phyloP scores from a whole-genome alignment of 1,140 invertebrate species.

The Pomacea maculata region DNA sequence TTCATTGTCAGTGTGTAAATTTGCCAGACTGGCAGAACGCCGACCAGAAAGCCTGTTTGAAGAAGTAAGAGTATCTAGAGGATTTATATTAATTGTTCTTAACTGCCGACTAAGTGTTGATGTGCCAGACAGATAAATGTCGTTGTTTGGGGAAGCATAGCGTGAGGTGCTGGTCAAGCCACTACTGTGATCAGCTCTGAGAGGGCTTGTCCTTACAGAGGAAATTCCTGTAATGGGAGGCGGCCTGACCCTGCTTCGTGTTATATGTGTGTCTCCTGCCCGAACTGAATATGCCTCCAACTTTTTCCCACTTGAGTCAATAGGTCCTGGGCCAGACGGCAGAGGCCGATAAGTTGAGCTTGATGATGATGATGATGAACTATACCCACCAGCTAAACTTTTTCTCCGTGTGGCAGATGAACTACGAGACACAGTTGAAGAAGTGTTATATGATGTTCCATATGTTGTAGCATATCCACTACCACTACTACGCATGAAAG shows the following conservation, averaged over 20 bases:
- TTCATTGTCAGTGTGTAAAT: not conserved
- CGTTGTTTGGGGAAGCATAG: constrained; percentile 15
- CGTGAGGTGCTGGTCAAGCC: constrained; percentile 20
- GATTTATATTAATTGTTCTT: constrained; percentile 26
- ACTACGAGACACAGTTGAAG: not conserved
- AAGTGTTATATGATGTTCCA: constrained; percentile 5
- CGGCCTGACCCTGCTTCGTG: not conserved
- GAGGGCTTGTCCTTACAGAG: constrained; percentile 32
- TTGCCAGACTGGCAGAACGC: constrained; percentile 23
- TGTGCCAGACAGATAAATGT: constrained; percentile 7
- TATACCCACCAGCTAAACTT: not conserved
- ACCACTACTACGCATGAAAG: not conserved
- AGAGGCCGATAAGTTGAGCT: constrained; percentile 24
- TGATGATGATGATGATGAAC: not conserved
- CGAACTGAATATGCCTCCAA: constrained; percentile 29
- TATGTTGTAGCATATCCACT: constrained; percentile 8
- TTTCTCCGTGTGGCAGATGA: not conserved
- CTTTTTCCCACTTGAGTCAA: constrained; percentile 46
- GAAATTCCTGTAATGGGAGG: constrained; percentile 8
- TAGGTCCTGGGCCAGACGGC: constrained; percentile 51
- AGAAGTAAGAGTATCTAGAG: not conserved
- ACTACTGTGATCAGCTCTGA: constrained; percentile 48
- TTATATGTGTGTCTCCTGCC: too few relatives aligned
- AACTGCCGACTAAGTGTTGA: constrained; percentile 16
- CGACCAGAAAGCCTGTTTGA: constrained; percentile 21